Base-by-base conservation (phyloP, 2,888 invertebrate genomes). In the Stegophylla sp. region DNA sequence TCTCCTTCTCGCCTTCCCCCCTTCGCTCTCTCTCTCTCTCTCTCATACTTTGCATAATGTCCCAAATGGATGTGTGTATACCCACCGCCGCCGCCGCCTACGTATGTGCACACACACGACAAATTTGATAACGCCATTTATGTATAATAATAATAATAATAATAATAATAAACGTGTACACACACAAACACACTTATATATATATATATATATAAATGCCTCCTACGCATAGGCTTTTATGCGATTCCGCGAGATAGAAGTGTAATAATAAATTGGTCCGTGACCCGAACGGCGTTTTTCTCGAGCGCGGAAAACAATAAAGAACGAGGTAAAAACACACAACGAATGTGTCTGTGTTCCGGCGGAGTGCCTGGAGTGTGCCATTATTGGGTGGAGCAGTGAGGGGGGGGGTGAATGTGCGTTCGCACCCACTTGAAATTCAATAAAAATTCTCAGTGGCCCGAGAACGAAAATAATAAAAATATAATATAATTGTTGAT, bases 1-100 rank as follows among this genome's bases (percentile, higher is more conserved):
- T 3, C 23, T 59, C 13, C 13, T 2, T 34, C 34, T 34, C 34
- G 7, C 34, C 3, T 3, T 5, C 34, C 3, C 34, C 3, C 34
- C 3, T 7, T 5, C 34, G 7, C 34, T 5, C 34, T 5, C 34
- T 5, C 34, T 5, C 34, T 5, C 34, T 5, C 34, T 5, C n/a
- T n/a, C 28, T n/a, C 13, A 28, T 74, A 74, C 48, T 74, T 74
- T 74, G 73, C 61, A 74, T 74, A 74, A 74, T 61, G 73, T 63
- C 48, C 73, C 61, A 26, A 61, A 61, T 48, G 28, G 45, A 74
- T n/a, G 61, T 45, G 73, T 73, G n/a, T n/a, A n/a, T n/a, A n/a
- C n/a, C n/a, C n/a, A 9, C 26, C 26, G 15, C 26, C 34, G n/a
- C 26, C 3, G 26, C 26, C 13, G 53, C 20, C 20, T 23, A 20